Evolutionary conservation across 2,113 vertebrate genomes (phyloP).

Genomic region (Anarhynchus alexandrinus): DNA sequence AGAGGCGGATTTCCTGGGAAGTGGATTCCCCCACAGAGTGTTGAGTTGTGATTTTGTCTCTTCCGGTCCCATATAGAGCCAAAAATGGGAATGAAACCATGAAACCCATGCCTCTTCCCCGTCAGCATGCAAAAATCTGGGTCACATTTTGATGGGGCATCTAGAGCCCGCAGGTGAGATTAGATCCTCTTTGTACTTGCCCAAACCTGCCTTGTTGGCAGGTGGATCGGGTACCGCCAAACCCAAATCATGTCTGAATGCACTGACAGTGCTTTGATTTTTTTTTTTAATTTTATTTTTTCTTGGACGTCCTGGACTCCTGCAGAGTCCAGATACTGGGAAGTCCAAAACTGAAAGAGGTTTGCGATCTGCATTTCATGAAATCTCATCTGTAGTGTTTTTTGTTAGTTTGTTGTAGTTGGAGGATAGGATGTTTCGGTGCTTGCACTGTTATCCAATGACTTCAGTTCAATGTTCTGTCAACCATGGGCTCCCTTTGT

Average conservation of each 20-base stretch:
- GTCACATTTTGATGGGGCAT: not conserved
- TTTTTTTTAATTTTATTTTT: too few species aligned
- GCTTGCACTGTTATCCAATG: not conserved
- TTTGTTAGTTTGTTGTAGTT: not conserved
- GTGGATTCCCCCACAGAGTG: not conserved
- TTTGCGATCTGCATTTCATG: not conserved
- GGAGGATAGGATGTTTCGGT: not conserved
- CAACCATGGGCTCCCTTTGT: not conserved
- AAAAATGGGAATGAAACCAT: not conserved
- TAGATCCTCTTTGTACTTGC: not conserved
- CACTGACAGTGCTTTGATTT: not conserved
- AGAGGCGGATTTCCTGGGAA: not conserved
- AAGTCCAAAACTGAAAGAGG: not conserved
- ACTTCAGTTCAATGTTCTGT: not conserved
- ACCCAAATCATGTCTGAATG: not conserved
- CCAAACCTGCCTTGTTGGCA: not conserved
- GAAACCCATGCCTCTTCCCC: not conserved
- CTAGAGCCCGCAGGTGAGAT: not conserved
- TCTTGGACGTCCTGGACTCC: not conserved
- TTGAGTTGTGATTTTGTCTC: not conserved
- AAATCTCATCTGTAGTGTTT: not conserved
- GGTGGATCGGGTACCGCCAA: not conserved
- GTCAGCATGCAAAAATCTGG: fast-evolving
- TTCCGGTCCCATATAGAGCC: not conserved
- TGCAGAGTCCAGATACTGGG: not conserved